Base-by-base conservation (phyloP, 1,140 invertebrate genomes). In the Microplitis demolitor region DNA sequence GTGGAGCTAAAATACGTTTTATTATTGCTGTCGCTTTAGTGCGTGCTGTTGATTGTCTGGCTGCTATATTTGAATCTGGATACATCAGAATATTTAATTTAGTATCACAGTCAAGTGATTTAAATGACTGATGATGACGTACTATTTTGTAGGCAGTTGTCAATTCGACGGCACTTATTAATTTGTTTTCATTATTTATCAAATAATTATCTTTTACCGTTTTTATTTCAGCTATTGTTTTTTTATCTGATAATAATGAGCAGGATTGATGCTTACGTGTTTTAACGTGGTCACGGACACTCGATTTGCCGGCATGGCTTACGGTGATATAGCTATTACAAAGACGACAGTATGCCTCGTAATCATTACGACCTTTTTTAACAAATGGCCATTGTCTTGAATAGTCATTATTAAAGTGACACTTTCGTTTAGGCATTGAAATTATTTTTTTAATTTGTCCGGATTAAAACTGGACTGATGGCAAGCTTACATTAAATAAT, bases 11-110 rank as follows among this genome's bases (percentile, higher is more conserved):
- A 66, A 82, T 68, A 51, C 75, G 74, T 31, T 50, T 62, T 4
- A 77, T 64, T 33, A 82, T 78, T 4, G 78, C 76, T 35, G 77
- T 67, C 9, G 69, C 71, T 58, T 79, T 79, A 34, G 76, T 78
- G 51, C 68, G 50, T 9, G 68, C 64, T 37, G 61, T 61, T 51
- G 24, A 74, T 39, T 76, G 71, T 69, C 76, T 78, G 34, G n/a
- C 45, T n/a, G 64, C 64, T 14, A 66, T 51, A 6, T 66, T 51
- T 13, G 64, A 66, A 24, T 51, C 64, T 5, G 35, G 14, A 50
- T 50, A 66, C 45, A 66, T 45, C n/a, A 14, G 6, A 51, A 13
- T 5, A 51, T 50, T 50, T 5, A 66, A 35, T n/a, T 39, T 51
- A 6, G 16, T 24, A 24, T 14, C 14, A 16, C 64, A 66, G 34